phyloP scores from a whole-genome alignment of 1,140 invertebrate genomes.

The Galendromus occidentalis region DNA sequence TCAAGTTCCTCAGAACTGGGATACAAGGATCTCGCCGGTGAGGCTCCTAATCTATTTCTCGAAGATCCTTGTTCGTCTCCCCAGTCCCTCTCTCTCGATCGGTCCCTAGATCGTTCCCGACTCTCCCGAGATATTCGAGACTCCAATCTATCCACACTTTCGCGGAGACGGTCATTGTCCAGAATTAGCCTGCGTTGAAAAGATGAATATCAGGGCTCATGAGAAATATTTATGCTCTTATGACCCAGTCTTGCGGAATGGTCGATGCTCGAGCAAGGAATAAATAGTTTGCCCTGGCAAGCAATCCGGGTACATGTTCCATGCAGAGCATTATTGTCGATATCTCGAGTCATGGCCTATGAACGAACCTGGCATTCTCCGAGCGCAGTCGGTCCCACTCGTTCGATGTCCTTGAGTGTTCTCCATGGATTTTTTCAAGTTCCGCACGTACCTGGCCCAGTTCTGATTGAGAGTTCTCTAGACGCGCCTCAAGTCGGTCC shows the following conservation, averaged over 20 bases:
- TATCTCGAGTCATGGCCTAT: constrained; percentile 15
- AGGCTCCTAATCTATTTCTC: constrained; percentile 1
- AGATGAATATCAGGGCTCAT: no score
- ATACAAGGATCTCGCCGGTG: constrained; percentile 5
- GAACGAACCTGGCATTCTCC: constrained; percentile 68
- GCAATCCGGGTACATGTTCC: no score
- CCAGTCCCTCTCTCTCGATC: background rate
- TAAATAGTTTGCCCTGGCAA: no score
- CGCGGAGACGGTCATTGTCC: constrained; percentile 53
- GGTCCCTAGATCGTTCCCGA: constrained; percentile 9
- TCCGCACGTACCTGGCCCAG: constrained; percentile 80
- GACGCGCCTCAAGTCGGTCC: constrained; percentile 64
- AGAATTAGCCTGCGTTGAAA: constrained; percentile 45
- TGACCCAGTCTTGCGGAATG: no score
- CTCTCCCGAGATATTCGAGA: constrained; percentile 4
- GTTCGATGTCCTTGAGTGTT: constrained; percentile 26
- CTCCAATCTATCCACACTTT: constrained; percentile 19
- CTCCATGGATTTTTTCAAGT: constrained; percentile 66
- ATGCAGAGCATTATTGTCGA: no score
- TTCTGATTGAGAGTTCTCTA: constrained; percentile 77
- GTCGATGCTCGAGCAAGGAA: no score
- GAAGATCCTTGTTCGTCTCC: constrained; percentile 8
- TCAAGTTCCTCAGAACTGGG: constrained; percentile 20
- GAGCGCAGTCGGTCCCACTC: constrained; percentile 31
- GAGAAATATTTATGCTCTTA: no score